Evolutionary conservation across 37 sponge, comb jelly and placozoan genomes (phyloP), one percentile per base, ranked within the genome.

Genomic region (Axinella damicornis): DNA sequence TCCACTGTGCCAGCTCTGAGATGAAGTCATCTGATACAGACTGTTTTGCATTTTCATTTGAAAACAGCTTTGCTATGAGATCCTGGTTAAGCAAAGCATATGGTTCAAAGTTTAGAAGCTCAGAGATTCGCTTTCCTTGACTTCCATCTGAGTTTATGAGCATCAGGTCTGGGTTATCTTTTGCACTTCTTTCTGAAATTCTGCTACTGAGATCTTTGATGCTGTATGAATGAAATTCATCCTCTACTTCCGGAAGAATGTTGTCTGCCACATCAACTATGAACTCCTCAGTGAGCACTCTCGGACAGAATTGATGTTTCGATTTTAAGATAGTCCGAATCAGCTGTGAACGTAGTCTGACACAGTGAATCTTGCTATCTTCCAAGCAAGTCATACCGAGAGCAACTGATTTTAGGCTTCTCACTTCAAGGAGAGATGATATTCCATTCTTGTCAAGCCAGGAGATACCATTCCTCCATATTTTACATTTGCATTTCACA

Each of bases 61-160:
- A 4, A 46, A 46, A 46, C 46, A 46, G 46, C 46, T 46, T 46
- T 46, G 4, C 9, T 46, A 46, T 46, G 46, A 46, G 46, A 46
- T 46, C 46, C 9, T 4, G 46, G 46, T 12, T 46, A 9, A 46
- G 46, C 4, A 46, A 4, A 12, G 62, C 22, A 41, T 78, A 78
- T 15, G 79, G 79, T 35, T 78, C 79, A 61, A 61, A 78, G 53
- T 65, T 63, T 53, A 78, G 25, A 13, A 78, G 66, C 25, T 63
- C 34, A 13, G 36, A 17, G 2, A 78, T 4, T 20, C 62, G 46
- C 46, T 9, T 46, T 9, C 46, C 46, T 12, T 4, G 4, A 46
- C 46, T 46, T 46, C 46, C 46, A 46, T 46, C 46, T 12, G 46
- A 46, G 46, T 46, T 4, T 46, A 46, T 46, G 4, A 46, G 46